Evolutionary conservation across 2,797 vertebrate species (phyloP).

Genomic region (Pyrocephalus nanus): DNA sequence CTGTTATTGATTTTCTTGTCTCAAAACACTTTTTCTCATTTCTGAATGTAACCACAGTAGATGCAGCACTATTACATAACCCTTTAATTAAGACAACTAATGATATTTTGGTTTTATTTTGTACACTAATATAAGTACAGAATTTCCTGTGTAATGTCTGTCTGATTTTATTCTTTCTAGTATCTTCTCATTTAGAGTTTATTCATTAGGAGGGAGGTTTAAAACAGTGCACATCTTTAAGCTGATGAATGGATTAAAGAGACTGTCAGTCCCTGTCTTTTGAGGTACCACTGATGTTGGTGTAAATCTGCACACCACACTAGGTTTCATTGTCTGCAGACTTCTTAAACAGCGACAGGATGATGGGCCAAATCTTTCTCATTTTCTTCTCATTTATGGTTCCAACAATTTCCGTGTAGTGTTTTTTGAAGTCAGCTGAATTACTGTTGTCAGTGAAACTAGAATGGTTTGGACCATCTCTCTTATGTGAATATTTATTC

Average conservation of each 20-base stretch:
- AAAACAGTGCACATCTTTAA: not conserved
- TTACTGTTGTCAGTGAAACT: not conserved
- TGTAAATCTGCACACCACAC: not conserved
- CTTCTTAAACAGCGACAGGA: not conserved
- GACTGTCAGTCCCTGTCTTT: not conserved
- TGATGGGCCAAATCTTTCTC: not conserved
- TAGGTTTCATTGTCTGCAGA: not conserved
- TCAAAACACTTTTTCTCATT: slow-evolving; percentile 15
- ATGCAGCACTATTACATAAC: slow-evolving; percentile 34
- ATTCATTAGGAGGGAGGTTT: not conserved
- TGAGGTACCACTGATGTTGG: not conserved
- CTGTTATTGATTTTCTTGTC: not conserved
- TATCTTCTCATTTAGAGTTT: not conserved
- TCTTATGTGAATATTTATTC: not conserved
- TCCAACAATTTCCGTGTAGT: not conserved
- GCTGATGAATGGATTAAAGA: not conserved
- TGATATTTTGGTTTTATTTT: not conserved
- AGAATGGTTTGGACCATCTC: not conserved
- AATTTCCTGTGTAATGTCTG: not conserved
- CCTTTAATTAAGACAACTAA: slow-evolving; percentile 33
- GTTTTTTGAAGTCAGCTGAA: not conserved
- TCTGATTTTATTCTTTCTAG: not conserved
- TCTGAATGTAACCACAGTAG: slow-evolving; percentile 26
- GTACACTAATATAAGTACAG: not conserved
- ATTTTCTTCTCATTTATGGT: not conserved